phyloP scores from a whole-genome alignment of 2,888 invertebrate genomes.

The Herminia tarsipennalis region DNA sequence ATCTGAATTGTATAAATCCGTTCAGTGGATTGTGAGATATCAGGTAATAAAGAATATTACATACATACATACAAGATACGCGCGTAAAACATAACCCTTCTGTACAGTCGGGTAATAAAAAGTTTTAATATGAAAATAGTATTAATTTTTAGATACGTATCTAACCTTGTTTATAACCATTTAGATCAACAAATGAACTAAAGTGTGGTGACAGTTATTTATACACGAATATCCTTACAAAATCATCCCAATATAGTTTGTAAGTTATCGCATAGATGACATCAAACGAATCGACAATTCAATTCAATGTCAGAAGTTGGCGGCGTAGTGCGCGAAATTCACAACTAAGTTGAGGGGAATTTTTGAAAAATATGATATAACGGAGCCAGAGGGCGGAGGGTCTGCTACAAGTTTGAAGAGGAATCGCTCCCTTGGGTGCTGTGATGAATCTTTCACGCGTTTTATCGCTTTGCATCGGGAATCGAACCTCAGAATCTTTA shows the following conservation, averaged over 20 bases:
- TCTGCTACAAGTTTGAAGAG: constrained; percentile 76
- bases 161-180: no score
- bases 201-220: constrained; percentile 1
- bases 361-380: constrained; percentile 83
- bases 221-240: constrained; percentile 22
- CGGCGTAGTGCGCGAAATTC: constrained; percentile 54
- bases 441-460: constrained; percentile 83
- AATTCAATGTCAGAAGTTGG: constrained; percentile 68
- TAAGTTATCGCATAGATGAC: constrained; percentile 46
- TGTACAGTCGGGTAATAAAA: no score
- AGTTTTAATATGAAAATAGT: neutral
- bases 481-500: constrained; percentile 69
- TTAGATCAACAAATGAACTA: no score
- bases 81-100: no score
- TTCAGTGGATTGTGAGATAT: neutral
- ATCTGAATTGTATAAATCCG: neutral
- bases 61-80: no score
- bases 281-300: constrained; percentile 57
- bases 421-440: constrained; percentile 75
- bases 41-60: no score
- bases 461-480: constrained; percentile 79
- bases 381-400: constrained; percentile 65
- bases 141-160: no score
- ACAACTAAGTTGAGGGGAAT: constrained; percentile 62
- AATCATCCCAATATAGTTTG: constrained; percentile 32